Conservation (phyloP, 1,140 invertebrate species). For the Drosophila jambulina region DNA sequence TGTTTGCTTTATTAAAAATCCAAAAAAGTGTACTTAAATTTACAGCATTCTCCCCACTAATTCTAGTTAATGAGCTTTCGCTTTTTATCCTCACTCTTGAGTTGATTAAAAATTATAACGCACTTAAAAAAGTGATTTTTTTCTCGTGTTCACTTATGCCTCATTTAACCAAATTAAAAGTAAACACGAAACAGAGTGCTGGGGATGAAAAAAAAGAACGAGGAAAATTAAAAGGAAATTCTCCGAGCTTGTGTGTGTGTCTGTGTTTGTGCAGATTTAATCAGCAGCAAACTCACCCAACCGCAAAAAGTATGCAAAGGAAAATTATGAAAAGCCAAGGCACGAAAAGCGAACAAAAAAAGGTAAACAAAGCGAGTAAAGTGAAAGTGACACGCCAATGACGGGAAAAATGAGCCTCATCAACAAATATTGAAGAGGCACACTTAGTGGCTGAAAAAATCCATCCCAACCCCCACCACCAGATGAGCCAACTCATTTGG, state of each 20-base stretch:
- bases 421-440: constrained; percentile 50
- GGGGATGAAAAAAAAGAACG: constrained; percentile 25
- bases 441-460: constrained; percentile 44
- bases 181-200: constrained; percentile 65
- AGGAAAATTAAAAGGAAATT: constrained; percentile 65
- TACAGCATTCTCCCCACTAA: neutral
- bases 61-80: constrained; percentile 5
- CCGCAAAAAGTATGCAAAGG: constrained; percentile 76
- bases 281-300: constrained; percentile 57
- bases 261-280: constrained; percentile 60
- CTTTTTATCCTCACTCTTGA: constrained; percentile 27
- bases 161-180: constrained; percentile 84
- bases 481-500: constrained; percentile 49
- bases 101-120: constrained; percentile 80
- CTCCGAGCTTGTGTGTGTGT: constrained; percentile 8
- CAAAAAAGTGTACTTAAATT: neutral
- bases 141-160: constrained; percentile 71
- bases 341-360: constrained; percentile 20
- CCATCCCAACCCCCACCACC: neutral
- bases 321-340: constrained; percentile 59
- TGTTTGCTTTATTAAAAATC: constrained; percentile 5
- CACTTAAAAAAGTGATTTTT: constrained; percentile 69
- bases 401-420: constrained; percentile 52
- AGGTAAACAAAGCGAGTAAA: constrained; percentile 56
- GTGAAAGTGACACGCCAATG: constrained; percentile 72